These are phyloP conservation scores for Chrysodeixis includens DNA, from an alignment of 2,888 invertebrate genomes.

Conservation along the genomic window DNA sequence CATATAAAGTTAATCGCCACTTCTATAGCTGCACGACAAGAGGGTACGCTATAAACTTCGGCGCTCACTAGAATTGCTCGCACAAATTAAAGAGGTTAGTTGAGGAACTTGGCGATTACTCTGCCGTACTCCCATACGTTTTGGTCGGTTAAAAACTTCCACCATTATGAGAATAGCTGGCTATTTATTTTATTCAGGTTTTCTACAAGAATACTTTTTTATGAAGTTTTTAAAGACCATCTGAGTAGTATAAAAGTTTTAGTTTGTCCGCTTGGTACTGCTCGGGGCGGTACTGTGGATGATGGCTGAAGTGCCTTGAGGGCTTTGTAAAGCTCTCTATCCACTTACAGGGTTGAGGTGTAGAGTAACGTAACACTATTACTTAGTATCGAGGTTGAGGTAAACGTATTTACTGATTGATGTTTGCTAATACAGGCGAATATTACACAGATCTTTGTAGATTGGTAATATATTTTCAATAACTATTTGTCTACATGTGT, in stretches of 20 bases:
- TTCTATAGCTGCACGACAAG: constrained; percentile 44
- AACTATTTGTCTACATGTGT: too few relatives aligned
- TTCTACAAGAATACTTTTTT: constrained; percentile 18
- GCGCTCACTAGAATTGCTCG: constrained; percentile 56
- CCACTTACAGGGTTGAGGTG: not conserved
- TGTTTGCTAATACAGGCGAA: not conserved
- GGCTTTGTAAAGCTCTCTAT: not conserved
- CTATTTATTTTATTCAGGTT: constrained; percentile 50
- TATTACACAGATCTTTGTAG: not conserved
- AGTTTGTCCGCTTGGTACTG: not conserved
- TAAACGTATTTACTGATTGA: not conserved
- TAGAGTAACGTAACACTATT: not conserved
- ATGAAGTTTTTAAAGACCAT: constrained; percentile 15
- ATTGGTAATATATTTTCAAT: not conserved
- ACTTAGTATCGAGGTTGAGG: not conserved
- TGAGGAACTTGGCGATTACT: constrained; percentile 50
- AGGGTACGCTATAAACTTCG: constrained; percentile 58
- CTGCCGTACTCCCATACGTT: constrained; percentile 52
- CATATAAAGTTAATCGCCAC: constrained; percentile 7
- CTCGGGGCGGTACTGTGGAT: not conserved
- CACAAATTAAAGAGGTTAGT: constrained; percentile 64
- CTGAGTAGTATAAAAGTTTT: constrained; percentile 5
- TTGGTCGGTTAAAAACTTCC: constrained; percentile 56
- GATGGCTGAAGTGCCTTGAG: not conserved
- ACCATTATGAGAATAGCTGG: constrained; percentile 52